Base-by-base conservation (phyloP, 2,797 vertebrate species). In the Peromyscus nudipes region DNA sequence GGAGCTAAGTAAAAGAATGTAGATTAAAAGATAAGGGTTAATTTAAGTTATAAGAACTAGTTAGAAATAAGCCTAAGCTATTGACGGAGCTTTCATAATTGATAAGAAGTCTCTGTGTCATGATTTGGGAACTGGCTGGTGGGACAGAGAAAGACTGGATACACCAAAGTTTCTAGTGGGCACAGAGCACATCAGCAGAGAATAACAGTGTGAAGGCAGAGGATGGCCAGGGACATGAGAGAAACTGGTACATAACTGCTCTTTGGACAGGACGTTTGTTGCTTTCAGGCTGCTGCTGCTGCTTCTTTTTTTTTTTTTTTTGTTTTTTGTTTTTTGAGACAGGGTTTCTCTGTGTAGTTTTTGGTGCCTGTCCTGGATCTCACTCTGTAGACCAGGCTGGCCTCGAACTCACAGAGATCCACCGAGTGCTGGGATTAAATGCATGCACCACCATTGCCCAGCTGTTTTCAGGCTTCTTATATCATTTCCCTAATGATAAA, bases 401-500 rank as follows among this genome's bases (percentile, higher is more conserved):
- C 52, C 52, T 55, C 14, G 4, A 16, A 55, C 52, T 55, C 52
- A 55, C 52, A 55, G 52, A 55, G 52, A 55, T 55, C 43, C 43
- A 46, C 43, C 43, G 43, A 55, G 14, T 55, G 49, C 49, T 52
- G 52, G 52, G 52, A 55, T 55, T 55, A 55, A 55, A 55, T 0
- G 4, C 14, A 14, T 55, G 52, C 13, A 13, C 52, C 52, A 55
- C 52, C 52, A 14, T 14, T 55, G 52, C 52, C 52, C 52, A 55
- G 52, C 14, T 81, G 81, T 65, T 81, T 17, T 83, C 71, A 73
- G 64, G n/a, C 14, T 90, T 96, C 19, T 91, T 46, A 69, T 25
- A 71, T 49, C 31, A 8, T 31, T 89, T 87, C 91, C 71, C 93
- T 86, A 93, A 76, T 57, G 13, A 86, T 87, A 46, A 92, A 91